Base-by-base conservation (phyloP, 2,113 vertebrate species). In the Leuciscus idus region DNA sequence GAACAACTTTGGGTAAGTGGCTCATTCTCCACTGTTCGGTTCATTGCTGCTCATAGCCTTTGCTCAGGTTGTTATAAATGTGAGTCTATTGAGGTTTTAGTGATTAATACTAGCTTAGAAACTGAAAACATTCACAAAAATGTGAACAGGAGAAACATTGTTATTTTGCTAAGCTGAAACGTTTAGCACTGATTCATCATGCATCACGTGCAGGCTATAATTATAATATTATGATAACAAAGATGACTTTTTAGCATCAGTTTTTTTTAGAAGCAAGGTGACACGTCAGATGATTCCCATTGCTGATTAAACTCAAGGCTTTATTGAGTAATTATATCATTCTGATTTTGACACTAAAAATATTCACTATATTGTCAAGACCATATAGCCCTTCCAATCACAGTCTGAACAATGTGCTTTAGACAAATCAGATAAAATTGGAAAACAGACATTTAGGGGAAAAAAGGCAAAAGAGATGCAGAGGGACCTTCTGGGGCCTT, bases 1-100 rank as follows among this genome's bases (percentile, higher is more conserved):
- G 68, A 87, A 75, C 88, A 73, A 43, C 52, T 72, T 0, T 48
- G 13, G 92, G 94, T 95, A 78, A 92, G 93, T 88, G 64, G 19
- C 23, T 46, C 64, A 57, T 6, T 78, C 70, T 76, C 64, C 4
- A 13, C 23, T 28, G 33, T 52, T 30, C 0, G 11, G 21, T 26
- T 26, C 33, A 9, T 19, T 39, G 68, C 68, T 78, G 28, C 26
- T 55, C 23, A 55, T 33, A 8, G 4, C 7, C 39, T 81, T 64
- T 57, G 48, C 6, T 46, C 12, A n/a, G 4, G 43, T 78, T 55
- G 52, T 75, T 28, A 9, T 15, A 50, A 75, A 66, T 64, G 12
- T 62, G 12, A 80, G 23, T 43, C 4, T n/a, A 12, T 8, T 15
- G n/a, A 66, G 39, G 36, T 64, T 81, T 62, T 19, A 19, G 1